Evolutionary conservation across 2,113 vertebrate genomes (phyloP).

Genomic region (Xiphophorus couchianus): DNA sequence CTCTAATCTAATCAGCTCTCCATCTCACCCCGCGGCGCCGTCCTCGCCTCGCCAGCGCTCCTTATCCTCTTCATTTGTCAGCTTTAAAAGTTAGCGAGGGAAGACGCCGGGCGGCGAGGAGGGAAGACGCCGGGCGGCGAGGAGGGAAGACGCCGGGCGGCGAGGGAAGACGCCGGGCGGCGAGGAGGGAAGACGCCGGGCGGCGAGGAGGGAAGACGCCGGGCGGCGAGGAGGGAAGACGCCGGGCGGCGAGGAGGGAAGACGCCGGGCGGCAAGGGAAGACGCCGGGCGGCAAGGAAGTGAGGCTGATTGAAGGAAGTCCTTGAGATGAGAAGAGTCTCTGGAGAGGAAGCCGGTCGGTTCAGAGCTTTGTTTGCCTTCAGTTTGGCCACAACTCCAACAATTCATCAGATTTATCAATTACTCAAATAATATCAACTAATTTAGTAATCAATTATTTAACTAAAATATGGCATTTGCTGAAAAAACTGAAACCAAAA

Average conservation of each 20-base stretch:
- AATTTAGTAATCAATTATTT: too few species aligned
- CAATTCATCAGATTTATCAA: too few species aligned
- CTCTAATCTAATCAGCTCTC: constrained; percentile 77
- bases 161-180: constrained; percentile 40
- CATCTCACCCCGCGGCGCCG: constrained; percentile 17
- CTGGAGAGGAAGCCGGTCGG: constrained; percentile 34
- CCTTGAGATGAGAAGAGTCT: constrained; percentile 59
- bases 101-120: constrained; percentile 38
- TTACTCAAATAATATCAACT: too few species aligned
- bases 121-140: too few species aligned
- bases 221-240: constrained; percentile 46
- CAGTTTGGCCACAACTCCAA: too few species aligned
- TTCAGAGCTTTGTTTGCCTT: too few species aligned
- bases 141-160: background rate
- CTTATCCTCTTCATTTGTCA: constrained; percentile 69
- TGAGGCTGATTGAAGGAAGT: constrained; percentile 52
- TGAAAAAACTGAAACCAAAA: too few species aligned
- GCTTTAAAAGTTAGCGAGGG: constrained; percentile 61
- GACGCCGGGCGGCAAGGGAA: constrained; percentile 19
- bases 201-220: constrained; percentile 38
- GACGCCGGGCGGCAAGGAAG: constrained; percentile 30
- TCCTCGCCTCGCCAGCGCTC: constrained; percentile 15
- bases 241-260: constrained; percentile 21
- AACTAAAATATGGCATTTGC: too few species aligned
- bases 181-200: constrained; percentile 4